Conservation (phyloP, 2,113 vertebrate genomes). For the Lepus americanus region DNA sequence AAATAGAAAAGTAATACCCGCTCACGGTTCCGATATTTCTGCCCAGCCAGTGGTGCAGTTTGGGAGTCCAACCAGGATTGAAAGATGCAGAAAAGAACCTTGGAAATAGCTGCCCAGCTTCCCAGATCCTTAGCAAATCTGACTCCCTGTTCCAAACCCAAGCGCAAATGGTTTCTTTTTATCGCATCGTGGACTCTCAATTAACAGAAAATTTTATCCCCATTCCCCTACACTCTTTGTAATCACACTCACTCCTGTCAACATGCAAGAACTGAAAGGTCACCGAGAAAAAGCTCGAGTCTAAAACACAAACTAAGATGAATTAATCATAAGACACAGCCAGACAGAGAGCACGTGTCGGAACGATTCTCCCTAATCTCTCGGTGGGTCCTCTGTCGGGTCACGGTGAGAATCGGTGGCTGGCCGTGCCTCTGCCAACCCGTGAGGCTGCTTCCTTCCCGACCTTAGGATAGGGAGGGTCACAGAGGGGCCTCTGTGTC, state of each 20-base stretch:
- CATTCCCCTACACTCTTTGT: not conserved
- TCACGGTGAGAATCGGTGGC: not conserved
- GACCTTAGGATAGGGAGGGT: not conserved
- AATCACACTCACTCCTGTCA: not conserved
- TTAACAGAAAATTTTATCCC: not conserved
- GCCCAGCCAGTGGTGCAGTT: not conserved
- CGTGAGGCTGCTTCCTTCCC: not conserved
- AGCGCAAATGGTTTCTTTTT: constrained; percentile 47
- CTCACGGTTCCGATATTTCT: constrained; percentile 2
- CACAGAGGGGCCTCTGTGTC: not conserved
- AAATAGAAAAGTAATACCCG: not conserved
- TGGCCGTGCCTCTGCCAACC: not conserved
- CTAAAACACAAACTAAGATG: constrained; percentile 22
- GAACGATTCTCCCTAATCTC: too few species aligned
- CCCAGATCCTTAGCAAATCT: constrained; percentile 41
- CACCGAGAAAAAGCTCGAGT: not conserved
- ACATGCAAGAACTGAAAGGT: not conserved
- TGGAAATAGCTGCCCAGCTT: constrained; percentile 22
- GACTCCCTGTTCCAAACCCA: constrained; percentile 20
- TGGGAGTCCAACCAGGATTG: not conserved
- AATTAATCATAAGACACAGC: not conserved
- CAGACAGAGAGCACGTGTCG: not conserved
- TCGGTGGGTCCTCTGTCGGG: not conserved
- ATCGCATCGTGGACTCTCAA: not conserved
- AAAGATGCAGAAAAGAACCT: not conserved